Conservation (phyloP, 2,113 vertebrate species). For the Paratilapia polleni region DNA sequence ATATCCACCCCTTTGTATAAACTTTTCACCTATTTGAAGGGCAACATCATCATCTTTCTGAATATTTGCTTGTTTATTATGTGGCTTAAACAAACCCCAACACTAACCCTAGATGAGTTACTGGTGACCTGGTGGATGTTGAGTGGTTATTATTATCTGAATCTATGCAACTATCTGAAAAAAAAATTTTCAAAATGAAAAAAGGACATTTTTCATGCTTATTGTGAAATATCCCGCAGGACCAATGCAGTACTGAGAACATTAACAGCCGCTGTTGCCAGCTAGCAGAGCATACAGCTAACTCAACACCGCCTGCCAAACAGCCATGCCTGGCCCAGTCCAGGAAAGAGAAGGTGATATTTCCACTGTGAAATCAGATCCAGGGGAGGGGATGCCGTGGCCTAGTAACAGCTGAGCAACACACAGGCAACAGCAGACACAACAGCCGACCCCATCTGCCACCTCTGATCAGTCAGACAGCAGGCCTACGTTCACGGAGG, state of each 20-base stretch:
- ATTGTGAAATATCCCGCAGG: neutral
- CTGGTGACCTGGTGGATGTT: no score
- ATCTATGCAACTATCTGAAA: neutral
- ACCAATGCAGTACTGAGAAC: neutral
- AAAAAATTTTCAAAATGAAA: neutral
- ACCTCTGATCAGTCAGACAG: constrained; percentile 49
- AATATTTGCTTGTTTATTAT: no score
- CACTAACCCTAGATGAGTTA: no score
- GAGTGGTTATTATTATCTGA: no score
- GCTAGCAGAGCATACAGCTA: constrained; percentile 3
- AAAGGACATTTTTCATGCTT: neutral
- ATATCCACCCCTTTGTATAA: neutral
- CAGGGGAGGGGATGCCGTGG: constrained; percentile 54
- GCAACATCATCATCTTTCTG: no score
- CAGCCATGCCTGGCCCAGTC: constrained; percentile 26
- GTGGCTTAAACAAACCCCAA: no score
- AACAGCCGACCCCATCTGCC: constrained; percentile 72
- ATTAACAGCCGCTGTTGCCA: neutral
- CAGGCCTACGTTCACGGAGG: neutral
- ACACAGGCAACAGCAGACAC: constrained; percentile 68
- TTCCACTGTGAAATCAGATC: constrained; percentile 76
- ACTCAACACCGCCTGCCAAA: constrained; percentile 35
- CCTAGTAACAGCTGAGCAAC: constrained; percentile 76
- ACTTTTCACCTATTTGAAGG: neutral
- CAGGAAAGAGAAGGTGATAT: constrained; percentile 72